These are phyloP conservation scores for Poeciliopsis paucimaculata DNA, from an alignment of 2,797 vertebrate species.

Conservation along the genomic window DNA sequence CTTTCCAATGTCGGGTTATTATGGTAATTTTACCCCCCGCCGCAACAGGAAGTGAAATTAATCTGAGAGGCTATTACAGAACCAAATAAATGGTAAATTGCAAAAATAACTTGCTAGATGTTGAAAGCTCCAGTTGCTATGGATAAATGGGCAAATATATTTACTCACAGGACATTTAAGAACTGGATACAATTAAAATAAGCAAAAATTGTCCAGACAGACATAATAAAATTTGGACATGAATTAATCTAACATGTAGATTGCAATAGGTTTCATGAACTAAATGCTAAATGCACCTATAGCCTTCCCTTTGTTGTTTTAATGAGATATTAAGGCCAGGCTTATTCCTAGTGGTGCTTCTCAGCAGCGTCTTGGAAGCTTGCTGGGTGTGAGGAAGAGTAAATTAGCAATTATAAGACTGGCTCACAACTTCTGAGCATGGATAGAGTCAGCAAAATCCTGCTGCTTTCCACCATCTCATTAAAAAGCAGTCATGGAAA, in stretches of 20 bases:
- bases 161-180: no score
- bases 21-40: no score
- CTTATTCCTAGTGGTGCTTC: constrained; percentile 39
- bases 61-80: no score
- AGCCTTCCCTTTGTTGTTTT: constrained; percentile 46
- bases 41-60: no score
- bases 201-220: no score
- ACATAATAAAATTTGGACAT: no score
- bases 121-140: no score
- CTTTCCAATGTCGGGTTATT: no score
- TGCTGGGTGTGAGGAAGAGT: constrained; percentile 40
- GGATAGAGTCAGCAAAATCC: constrained; percentile 67
- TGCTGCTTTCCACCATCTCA: constrained; percentile 57
- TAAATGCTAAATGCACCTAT: constrained; percentile 46
- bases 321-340: constrained; percentile 54
- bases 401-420: constrained; percentile 72
- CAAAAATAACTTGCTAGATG: no score
- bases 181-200: no score
- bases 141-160: no score
- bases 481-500: constrained; percentile 65
- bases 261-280: constrained; percentile 27
- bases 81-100: no score
- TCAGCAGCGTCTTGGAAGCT: constrained; percentile 51
- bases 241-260: constrained; percentile 36
- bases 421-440: constrained; percentile 61